phyloP scores from a whole-genome alignment of 2,113 vertebrate genomes.

The Oophaga pumilio region DNA sequence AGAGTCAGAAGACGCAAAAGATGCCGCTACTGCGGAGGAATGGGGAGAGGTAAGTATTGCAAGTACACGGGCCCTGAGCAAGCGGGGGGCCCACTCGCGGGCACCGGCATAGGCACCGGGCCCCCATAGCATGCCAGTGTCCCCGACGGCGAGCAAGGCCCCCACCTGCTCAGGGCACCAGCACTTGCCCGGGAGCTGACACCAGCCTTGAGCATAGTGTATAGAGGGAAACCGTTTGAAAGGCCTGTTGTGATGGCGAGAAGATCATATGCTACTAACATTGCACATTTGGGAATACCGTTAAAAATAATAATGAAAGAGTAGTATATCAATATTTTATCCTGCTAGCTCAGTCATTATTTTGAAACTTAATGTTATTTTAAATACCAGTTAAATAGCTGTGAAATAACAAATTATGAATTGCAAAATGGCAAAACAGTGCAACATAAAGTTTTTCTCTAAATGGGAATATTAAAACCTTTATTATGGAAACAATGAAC shows the following conservation, averaged over 20 bases:
- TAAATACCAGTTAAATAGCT: background rate
- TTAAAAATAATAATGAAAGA: background rate
- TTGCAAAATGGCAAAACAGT: background rate
- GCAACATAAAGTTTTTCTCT: background rate
- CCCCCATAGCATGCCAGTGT: too few species aligned
- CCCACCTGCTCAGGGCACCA: too few species aligned
- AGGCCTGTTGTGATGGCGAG: background rate
- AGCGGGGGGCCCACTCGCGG: too few species aligned
- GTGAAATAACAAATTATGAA: conserved; percentile 17
- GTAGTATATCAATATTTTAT: background rate
- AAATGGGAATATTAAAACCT: background rate
- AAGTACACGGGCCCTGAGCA: too few species aligned
- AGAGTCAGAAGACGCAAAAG: too few species aligned
- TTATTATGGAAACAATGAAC: conserved; percentile 23
- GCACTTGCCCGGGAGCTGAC: too few species aligned
- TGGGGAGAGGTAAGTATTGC: too few species aligned
- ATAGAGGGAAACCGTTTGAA: background rate
- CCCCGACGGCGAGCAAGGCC: too few species aligned
- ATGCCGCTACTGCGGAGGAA: too few species aligned
- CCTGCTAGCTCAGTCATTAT: background rate
- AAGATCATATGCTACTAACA: background rate
- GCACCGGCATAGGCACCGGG: too few species aligned
- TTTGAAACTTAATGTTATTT: background rate
- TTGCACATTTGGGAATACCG: background rate
- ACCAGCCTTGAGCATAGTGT: too few species aligned